phyloP scores from a whole-genome alignment of 2,113 vertebrate genomes.

The Sigmodon hispidus region DNA sequence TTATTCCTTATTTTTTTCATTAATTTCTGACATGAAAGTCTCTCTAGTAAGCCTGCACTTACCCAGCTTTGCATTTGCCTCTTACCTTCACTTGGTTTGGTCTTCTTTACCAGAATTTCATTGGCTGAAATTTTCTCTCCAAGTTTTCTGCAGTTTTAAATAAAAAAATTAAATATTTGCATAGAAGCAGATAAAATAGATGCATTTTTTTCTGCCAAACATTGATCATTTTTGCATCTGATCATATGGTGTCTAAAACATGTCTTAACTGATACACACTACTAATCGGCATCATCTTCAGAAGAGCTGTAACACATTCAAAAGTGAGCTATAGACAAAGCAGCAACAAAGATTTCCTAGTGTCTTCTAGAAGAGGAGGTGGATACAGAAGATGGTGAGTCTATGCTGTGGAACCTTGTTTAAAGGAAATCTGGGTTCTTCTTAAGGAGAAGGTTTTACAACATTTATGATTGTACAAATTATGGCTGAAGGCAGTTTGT shows the following conservation, averaged over 20 bases:
- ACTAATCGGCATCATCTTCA: not conserved
- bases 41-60: not conserved
- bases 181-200: not conserved
- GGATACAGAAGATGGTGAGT: not conserved
- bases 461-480: conserved; percentile 74
- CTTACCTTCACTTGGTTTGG: not conserved
- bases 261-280: not conserved
- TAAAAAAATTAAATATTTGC: not conserved
- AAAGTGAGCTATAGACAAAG: not conserved
- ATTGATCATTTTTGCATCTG: not conserved
- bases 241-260: not conserved
- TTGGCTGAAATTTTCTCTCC: not conserved
- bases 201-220: not conserved
- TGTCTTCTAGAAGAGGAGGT: conserved; percentile 18
- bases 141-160: not conserved
- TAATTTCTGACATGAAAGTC: not conserved
- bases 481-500: conserved; percentile 74
- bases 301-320: not conserved
- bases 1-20: not conserved
- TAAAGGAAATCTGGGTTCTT: conserved; percentile 65
- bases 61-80: not conserved
- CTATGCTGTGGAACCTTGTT: conserved; percentile 71
- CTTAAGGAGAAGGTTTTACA: conserved; percentile 61
- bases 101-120: rapidly evolving
- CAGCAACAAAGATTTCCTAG: not conserved